These are phyloP conservation scores for Anolis apletophallus DNA, from an alignment of 2,797 vertebrate genomes.

Conservation along the genomic window DNA sequence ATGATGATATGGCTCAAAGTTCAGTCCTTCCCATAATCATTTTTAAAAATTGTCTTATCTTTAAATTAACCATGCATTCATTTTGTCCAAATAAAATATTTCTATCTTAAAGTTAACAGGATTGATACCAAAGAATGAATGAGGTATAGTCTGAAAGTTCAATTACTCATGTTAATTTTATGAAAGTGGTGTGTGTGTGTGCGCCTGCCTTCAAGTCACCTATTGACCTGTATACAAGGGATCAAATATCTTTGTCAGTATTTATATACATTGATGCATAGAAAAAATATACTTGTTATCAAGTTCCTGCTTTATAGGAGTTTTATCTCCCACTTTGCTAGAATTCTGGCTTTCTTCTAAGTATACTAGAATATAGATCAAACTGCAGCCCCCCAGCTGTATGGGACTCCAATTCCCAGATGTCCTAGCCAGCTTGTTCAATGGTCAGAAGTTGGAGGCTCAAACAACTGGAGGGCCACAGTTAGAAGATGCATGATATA, in stretches of 20 bases:
- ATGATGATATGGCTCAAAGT: neutral
- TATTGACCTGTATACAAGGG: neutral
- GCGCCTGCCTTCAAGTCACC: too few species aligned
- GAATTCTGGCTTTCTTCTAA: neutral
- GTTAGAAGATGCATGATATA: too few species aligned
- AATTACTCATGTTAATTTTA: neutral
- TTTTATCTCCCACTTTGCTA: neutral
- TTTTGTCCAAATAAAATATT: neutral
- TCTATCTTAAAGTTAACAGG: neutral
- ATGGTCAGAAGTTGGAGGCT: too few species aligned
- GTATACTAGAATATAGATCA: neutral
- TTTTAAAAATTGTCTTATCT: neutral
- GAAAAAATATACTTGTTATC: neutral
- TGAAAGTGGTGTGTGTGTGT: neutral
- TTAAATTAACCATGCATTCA: neutral
- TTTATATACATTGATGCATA: neutral
- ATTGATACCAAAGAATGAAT: neutral
- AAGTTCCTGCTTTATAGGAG: neutral
- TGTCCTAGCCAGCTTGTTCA: too few species aligned
- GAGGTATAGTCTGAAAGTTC: neutral
- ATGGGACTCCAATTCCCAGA: too few species aligned
- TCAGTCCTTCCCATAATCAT: neutral
- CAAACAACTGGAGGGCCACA: too few species aligned
- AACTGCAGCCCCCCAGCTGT: too few species aligned
- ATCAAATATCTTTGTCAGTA: neutral